Evolutionary conservation across 2,113 vertebrate species (phyloP), one percentile per base, ranked within the genome.

Genomic region (Anhinga rufa): DNA sequence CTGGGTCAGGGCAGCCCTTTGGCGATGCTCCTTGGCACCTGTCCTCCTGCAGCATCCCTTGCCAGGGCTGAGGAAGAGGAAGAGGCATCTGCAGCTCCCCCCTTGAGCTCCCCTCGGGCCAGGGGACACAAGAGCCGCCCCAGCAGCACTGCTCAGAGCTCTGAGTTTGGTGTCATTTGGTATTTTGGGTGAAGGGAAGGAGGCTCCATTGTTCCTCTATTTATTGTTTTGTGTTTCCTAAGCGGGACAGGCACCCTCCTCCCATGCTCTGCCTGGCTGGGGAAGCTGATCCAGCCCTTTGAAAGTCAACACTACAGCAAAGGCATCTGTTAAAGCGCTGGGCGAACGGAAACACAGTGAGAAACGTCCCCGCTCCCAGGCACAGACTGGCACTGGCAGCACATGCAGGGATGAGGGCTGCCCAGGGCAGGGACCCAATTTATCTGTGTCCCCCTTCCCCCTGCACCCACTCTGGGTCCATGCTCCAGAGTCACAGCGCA

Each of bases 131-230:
- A 38, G 55, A 75, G n/a, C 88, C 6, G 28, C 70, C 51, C 61
- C 79, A 46, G 91, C 82, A 78, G 88, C 2, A 5, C 93, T 5
- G 82, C 86, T 86, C 12, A 36, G 93, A 92, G 81, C 90, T 36
- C 60, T 77, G 93, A 0, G 60, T 81, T 82, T 65, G 69, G 77
- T 57, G 89, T 83, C 6, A 4, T 70, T 91, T 75, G 93, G 87
- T 81, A 91, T 95, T 95, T 62, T 3, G 81, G 80, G 92, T 34
- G 69, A 91, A 57, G 74, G 89, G 74, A 87, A 96, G 65, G 90
- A 95, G 78, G 92, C 90, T 92, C 90, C 92, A 90, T 96, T 97
- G 93, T 97, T 96, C 90, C 82, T 92, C 78, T 94, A 20, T 51
- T 49, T 6, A 96, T 96, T 96, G 96, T 94, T 94, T 44, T 12